Evolutionary conservation across 92 coral and sea anemone species (phyloP).

Genomic region (Chrysogorgia sp.): DNA sequence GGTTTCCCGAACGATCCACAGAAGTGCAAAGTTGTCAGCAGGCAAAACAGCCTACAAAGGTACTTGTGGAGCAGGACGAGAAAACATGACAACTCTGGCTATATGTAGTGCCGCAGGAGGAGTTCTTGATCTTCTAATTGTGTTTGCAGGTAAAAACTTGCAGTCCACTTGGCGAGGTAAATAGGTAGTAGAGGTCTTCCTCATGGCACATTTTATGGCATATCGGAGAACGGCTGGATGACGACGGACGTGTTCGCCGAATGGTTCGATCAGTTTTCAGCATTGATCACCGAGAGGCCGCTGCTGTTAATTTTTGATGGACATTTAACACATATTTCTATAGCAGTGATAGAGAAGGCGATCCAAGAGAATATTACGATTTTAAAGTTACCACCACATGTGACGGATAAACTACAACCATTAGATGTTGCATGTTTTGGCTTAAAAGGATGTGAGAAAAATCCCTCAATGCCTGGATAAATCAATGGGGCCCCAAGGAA

Average conservation of each 20-base stretch:
- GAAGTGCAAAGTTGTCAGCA: conserved; percentile 5
- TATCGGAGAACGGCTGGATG: conserved; percentile 4
- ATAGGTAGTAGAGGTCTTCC: conserved; percentile 3
- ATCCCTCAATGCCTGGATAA: background rate
- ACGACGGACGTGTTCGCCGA: background rate
- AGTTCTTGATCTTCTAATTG: conserved; percentile 10
- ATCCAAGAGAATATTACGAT: background rate
- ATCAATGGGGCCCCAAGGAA: background rate
- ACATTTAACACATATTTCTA: too few relatives aligned
- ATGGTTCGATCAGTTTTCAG: background rate
- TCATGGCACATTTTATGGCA: background rate
- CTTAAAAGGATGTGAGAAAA: conserved; percentile 8
- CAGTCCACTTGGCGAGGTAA: conserved; percentile 11
- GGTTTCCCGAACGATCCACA: conserved; percentile 13
- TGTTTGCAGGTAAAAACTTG: background rate
- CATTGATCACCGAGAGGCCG: conserved; percentile 6
- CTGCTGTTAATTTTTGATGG: conserved; percentile 5
- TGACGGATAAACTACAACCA: background rate
- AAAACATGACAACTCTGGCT: conserved; percentile 9
- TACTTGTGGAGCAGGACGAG: conserved; percentile 6
- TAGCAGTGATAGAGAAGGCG: too few relatives aligned
- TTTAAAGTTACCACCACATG: background rate
- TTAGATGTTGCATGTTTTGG: conserved; percentile 10
- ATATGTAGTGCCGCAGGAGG: conserved; percentile 1
- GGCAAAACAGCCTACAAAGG: background rate